These are phyloP conservation scores for Oscheius sp. DNA, from an alignment of 2,888 invertebrate species.

Conservation along the genomic window DNA sequence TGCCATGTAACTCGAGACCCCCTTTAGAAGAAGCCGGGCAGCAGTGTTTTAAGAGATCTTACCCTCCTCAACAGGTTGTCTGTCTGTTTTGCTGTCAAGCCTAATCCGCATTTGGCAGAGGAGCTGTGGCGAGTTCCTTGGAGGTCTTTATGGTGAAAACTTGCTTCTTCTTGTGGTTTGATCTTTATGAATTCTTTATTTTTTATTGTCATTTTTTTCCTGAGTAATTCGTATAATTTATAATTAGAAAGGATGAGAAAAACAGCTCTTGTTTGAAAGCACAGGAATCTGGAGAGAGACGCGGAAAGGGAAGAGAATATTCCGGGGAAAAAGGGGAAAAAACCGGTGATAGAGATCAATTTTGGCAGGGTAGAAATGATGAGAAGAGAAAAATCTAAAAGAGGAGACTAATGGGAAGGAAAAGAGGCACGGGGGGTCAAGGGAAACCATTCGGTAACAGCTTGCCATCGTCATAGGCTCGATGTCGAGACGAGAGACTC, in stretches of 20 bases:
- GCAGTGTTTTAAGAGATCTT: too few relatives aligned
- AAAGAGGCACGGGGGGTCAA: not conserved
- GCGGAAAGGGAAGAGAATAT: slow-evolving; percentile 2
- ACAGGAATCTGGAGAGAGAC: slow-evolving; percentile 7
- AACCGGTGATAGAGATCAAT: slow-evolving; percentile 30
- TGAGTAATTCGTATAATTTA: slow-evolving; percentile 3
- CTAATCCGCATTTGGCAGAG: too few relatives aligned
- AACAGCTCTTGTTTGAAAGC: slow-evolving; percentile 32
- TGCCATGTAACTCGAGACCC: too few relatives aligned
- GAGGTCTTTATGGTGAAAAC: too few relatives aligned
- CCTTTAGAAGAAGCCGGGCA: too few relatives aligned
- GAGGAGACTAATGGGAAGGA: slow-evolving; percentile 1
- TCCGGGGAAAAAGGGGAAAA: slow-evolving; percentile 9
- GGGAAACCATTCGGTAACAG: slow-evolving; percentile 11
- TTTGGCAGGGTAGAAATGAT: slow-evolving; percentile 2
- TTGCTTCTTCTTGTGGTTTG: too few relatives aligned
- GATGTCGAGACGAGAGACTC: slow-evolving; percentile 6
- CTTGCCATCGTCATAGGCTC: slow-evolving; percentile 27
- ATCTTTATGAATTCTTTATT: too few relatives aligned
- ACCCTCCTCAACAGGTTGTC: too few relatives aligned
- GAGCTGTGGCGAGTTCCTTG: too few relatives aligned
- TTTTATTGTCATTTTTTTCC: not conserved
- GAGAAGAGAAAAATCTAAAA: slow-evolving; percentile 10
- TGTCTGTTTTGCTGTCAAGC: too few relatives aligned
- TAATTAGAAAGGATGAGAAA: slow-evolving; percentile 3